Conservation (phyloP, 2,113 vertebrate genomes). For the Agelaius tricolor region DNA sequence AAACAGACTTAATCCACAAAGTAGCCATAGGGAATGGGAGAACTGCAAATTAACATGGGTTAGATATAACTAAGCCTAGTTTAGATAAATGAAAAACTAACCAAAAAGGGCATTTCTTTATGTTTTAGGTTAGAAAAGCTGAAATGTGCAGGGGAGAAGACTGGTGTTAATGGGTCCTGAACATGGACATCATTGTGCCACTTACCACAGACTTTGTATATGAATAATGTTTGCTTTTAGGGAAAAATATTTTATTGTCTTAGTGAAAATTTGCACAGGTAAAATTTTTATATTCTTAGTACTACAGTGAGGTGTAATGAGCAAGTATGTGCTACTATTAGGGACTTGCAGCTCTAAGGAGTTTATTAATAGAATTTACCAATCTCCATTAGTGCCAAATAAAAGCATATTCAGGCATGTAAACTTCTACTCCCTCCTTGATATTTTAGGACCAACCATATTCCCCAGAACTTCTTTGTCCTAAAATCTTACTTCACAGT, state of each 20-base stretch:
- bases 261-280: background rate
- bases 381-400: background rate
- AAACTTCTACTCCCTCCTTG: background rate
- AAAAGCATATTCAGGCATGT: background rate
- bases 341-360: background rate
- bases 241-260: background rate
- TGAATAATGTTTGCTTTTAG: background rate
- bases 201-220: background rate
- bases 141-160: background rate
- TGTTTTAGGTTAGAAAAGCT: background rate
- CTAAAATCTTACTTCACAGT: background rate
- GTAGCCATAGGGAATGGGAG: background rate
- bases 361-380: background rate
- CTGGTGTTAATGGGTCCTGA: background rate
- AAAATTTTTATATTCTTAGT: background rate
- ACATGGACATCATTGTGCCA: background rate
- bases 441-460: background rate
- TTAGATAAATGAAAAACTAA: background rate
- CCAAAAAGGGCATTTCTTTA: background rate
- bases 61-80: background rate
- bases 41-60: background rate
- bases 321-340: background rate
- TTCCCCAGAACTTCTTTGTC: background rate
- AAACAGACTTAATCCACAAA: background rate
- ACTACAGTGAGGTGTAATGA: background rate